Conservation (phyloP, 1,140 invertebrate genomes). For the Phocides pigmalion region DNA sequence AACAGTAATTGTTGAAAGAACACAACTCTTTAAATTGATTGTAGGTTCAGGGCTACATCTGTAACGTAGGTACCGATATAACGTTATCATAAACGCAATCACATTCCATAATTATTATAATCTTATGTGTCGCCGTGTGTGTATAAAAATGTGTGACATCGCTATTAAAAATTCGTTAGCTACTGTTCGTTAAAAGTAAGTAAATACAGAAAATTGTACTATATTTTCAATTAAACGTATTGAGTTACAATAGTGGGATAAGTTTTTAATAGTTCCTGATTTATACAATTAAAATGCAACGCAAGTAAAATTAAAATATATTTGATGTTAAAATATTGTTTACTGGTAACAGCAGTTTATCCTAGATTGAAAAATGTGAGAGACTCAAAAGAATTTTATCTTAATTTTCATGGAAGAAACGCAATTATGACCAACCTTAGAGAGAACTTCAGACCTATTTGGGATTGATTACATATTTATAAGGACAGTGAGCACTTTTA, state of each 20-base stretch:
- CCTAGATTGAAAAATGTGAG: too few relatives aligned
- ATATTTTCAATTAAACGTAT: not conserved
- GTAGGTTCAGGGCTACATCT: conserved; percentile 11
- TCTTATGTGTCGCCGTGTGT: not conserved
- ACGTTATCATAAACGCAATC: not conserved
- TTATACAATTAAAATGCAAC: too few relatives aligned
- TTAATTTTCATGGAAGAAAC: too few relatives aligned
- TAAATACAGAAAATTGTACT: not conserved
- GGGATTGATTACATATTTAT: too few relatives aligned
- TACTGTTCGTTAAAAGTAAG: not conserved
- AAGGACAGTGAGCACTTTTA: too few relatives aligned
- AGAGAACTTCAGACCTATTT: too few relatives aligned
- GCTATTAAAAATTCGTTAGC: not conserved
- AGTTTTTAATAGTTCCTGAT: not conserved
- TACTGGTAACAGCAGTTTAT: too few relatives aligned
- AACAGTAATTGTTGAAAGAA: conserved; percentile 19
- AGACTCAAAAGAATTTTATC: too few relatives aligned
- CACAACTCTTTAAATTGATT: conserved; percentile 26
- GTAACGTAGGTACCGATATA: not conserved
- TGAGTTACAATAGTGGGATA: not conserved
- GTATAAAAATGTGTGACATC: not conserved
- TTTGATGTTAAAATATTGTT: too few relatives aligned
- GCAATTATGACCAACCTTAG: too few relatives aligned
- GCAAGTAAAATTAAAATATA: too few relatives aligned
- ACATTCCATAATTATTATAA: not conserved